Evolutionary conservation across 2,113 vertebrate genomes (phyloP), one percentile per base, ranked within the genome.

Genomic region (Bos indicus): DNA sequence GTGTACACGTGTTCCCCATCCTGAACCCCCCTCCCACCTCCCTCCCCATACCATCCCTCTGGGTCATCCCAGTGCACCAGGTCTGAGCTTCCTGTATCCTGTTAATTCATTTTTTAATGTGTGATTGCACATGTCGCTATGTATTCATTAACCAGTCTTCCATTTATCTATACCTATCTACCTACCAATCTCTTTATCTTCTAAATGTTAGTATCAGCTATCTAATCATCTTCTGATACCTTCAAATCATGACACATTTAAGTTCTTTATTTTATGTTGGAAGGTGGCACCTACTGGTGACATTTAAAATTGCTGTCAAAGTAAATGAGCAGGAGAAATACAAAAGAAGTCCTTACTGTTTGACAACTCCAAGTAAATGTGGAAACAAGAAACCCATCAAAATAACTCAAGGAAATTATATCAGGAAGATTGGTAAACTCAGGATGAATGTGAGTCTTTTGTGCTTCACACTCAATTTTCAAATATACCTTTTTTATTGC

Each of bases 201-300:
- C 77, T 30, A 43, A 77, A 26, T 46, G 21, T 57, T 87, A 43
- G 36, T 25, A 13, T 30, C 26, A 60, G 33, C 54, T 33, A 40
- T 71, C 26, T 77, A 57, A 40, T 25, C 36, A 52, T 56, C 46
- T 91, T 92, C 28, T 71, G n/a, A 62, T 77, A 84, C 12, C 7
- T 95, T 92, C 19, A 90, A 57, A 94, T 51, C 80, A 62, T 17
- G 46, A 94, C 85, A 90, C n/a, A 36, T 40, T 26, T 19, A 78
- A 43, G 30, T 90, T 78, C 36, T 96, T 82, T 33, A 97, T 97
- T 97, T 94, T 67, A 23, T 97, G 85, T 98, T n/a, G 46, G 74
- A 97, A 97, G 94, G 57, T 90, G 97, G 62, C 98, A 97, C 74
- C 97, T 98, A 96, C 94, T 98, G 98, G 95, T 94, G 74, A 26